Base-by-base conservation (phyloP, 2,113 vertebrate genomes). In the Charadrius vociferus region DNA sequence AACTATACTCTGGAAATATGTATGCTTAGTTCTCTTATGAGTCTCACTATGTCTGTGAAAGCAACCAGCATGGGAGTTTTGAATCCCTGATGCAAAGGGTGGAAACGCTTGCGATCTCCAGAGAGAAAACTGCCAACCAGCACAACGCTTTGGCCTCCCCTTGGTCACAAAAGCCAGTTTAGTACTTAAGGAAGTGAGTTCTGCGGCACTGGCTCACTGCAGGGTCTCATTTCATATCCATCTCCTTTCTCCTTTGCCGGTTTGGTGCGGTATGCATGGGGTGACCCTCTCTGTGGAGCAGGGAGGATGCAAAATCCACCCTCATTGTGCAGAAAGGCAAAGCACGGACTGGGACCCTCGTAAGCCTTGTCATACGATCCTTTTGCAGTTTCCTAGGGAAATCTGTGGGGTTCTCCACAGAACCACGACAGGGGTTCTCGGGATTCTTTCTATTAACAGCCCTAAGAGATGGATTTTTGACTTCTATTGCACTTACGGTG, bases 401-500 rank as follows among this genome's bases (percentile, higher is more conserved):
- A 37, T 14, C 30, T 72, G 14, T 36, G 14, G 11, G 14, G 14
- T 53, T 47, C 45, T 87, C 32, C n/a, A n/a, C n/a, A n/a, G n/a
- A n/a, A n/a, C n/a, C n/a, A n/a, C n/a, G n/a, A n/a, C n/a, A n/a
- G 14, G 11, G 14, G 14, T 53, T 47, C 45, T 87, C 32, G 13
- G 19, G 11, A 70, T 73, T 86, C 49, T 74, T 29, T 39, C 66
- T 63, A 13, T 19, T 20, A 59, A 41, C 41, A 95, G 30, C 39
- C 34, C 3, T 18, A 70, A 41, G 30, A 63, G 14, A 17, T 8
- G 3, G 29, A 58, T 41, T 93, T 94, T 72, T 72, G 0, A 84
- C 29, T 65, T 72, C 15, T 49, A 5, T 22, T 85, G 30, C 43
- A 97, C 96, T 97, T 95, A 97, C 91, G 20, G 6, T 4, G 27